Evolutionary conservation across 2,113 vertebrate species (phyloP).

Genomic region (Hystrix cristata): DNA sequence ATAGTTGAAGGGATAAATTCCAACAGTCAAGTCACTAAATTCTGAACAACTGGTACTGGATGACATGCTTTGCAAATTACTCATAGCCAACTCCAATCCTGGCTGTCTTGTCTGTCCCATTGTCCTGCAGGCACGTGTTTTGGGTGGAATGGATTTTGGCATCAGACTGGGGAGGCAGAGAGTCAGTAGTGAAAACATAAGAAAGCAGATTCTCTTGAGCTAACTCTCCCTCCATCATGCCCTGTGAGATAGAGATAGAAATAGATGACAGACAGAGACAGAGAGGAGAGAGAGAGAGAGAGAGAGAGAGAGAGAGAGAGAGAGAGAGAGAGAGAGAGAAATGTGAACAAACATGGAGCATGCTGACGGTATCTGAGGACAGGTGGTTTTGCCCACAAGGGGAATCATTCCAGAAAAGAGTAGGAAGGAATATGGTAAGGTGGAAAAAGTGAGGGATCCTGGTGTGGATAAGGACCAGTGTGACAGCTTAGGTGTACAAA

Average conservation of each 20-base stretch:
- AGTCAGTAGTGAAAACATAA: not conserved
- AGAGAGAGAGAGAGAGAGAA: not conserved
- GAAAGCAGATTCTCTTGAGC: not conserved
- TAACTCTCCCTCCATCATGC: too few species aligned
- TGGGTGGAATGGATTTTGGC: not conserved
- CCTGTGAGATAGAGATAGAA: not conserved
- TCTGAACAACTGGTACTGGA: not conserved
- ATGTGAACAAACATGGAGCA: not conserved
- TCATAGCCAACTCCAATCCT: not conserved
- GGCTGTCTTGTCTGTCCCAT: not conserved
- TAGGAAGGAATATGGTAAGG: not conserved
- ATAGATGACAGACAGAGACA: not conserved
- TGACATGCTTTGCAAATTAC: not conserved
- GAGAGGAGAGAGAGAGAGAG: not conserved
- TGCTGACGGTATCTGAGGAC: not conserved
- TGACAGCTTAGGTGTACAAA: not conserved
- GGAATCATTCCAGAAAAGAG: not conserved
- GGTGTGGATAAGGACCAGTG: not conserved
- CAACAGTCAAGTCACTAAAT: not conserved
- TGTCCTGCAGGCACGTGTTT: not conserved
- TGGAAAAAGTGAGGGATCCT: not conserved
- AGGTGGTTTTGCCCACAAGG: not conserved
- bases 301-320: not conserved
- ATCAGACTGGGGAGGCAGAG: not conserved
- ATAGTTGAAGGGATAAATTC: not conserved